Base-by-base conservation (phyloP, 1,140 invertebrate species). In the Gonatopus flavifemur region DNA sequence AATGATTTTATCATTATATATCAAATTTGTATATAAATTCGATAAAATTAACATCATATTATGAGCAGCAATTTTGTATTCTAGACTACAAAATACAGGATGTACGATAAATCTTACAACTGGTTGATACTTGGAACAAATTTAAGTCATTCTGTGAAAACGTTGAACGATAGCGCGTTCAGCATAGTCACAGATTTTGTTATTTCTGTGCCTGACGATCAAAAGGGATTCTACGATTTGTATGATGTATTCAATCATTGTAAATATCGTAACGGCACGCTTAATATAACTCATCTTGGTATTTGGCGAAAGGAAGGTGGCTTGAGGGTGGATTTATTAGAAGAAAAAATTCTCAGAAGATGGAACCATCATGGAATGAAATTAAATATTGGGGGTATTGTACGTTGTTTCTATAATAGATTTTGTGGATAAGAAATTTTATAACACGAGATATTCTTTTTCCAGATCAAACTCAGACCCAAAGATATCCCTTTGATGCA, bases 171-270 rank as follows among this genome's bases (percentile, higher is more conserved):
- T 13, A 58, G 19, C 5, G 49, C 63, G 6, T 69, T 56, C 37
- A 61, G 60, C 39, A 56, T 64, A 15, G 47, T 57, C 7, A 70
- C 67, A 7, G 67, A 70, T 39, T 16, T 70, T 2, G 49, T 40
- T 16, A 36, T 70, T 1, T 58, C 63, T 16, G 44, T 66, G 39
- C 21, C 21, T 0, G 57, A 55, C 6, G 16, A 30, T n/a, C 22
- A 13, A 5, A 49, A 40, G 6, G 12, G 38, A n/a, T 21, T 21
- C 24, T 61, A 55, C 12, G 40, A 54, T 19, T 36, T 69, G 18
- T 60, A 64, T 18, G 68, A 70, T 13, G 49, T 66, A 31, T 70
- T 46, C 31, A 71, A 71, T 65, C 67, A 58, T 22, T 59, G 57
- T 19, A 70, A 70, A 49, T 55, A 62, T 41, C 53, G 66, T 1